Base-by-base conservation (phyloP, 1,140 invertebrate species). In the Agrilus planipennis region DNA sequence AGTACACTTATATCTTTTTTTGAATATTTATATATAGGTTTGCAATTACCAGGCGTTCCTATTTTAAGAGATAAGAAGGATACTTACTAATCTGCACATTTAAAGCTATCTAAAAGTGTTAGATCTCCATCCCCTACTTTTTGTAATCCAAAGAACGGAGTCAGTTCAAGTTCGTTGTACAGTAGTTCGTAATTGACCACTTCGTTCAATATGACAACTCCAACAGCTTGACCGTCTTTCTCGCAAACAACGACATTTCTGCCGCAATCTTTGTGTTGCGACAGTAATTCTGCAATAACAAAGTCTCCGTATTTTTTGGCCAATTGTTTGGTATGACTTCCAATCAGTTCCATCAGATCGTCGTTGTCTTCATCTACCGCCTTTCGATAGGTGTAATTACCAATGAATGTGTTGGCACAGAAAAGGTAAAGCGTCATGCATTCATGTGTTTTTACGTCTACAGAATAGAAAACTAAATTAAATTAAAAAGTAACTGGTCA, bases 301-400 rank as follows among this genome's bases (percentile, higher is more conserved):
- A 71, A 83, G 9, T 81, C 73, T 0, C 80, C 80, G 57, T 82
- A 82, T 1, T 72, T 57, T 27, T 73, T 60, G 12, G 63, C 67
- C 18, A 80, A 50, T 18, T 65, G 60, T 4, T 58, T 49, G 0
- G 67, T 62, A 34, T 78, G 70, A 0, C 59, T 60, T 45, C 78
- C 68, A 36, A 82, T 73, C 44, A 83, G 71, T 5, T 73, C 72
- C 11, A 79, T 67, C 34, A 82, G 59, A 46, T 82, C 78, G 57
- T 83, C 79, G 55, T 81, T 78, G 47, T 83, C 81, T 60, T 81
- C 77, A 47, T 81, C 78, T 60, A 75, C 71, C 7, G 68, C 70
- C 15, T 60, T 51, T 22, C 73, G 60, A 32, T 73, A 64, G 42
- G 59, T 70, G 4, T 73, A 55, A 37, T 63, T 62, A 1, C 63